Percentiles rank a stretch among this genome's conserved stretches.
Evolutionary conservation across 1,140 invertebrate genomes (phyloP).

Genomic region (Temnothorax longispinosus): DNA sequence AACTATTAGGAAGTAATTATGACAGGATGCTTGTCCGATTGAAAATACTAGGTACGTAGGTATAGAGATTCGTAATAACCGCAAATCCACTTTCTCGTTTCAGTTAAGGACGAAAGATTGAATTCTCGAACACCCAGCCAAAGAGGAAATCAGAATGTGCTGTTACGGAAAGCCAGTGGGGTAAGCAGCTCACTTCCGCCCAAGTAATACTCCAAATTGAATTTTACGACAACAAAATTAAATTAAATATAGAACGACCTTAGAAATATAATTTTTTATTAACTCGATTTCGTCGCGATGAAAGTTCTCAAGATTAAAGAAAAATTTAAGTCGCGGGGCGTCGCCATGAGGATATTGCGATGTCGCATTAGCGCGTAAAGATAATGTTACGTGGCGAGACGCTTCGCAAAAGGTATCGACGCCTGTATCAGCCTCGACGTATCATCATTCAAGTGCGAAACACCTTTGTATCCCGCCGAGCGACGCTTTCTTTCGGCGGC

Average conservation of each 20-base stretch:
- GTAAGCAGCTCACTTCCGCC: conserved; percentile 78
- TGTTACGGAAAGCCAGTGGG: conserved; percentile 84
- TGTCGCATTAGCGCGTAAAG: neutral
- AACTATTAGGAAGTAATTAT: neutral
- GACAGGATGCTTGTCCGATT: neutral
- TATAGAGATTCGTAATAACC: neutral
- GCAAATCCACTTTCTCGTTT: conserved; percentile 56
- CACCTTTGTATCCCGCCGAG: neutral
- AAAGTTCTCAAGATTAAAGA: neutral
- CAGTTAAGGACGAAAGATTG: conserved; percentile 85
- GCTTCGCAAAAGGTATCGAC: conserved; percentile 1
- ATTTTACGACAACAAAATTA: neutral
- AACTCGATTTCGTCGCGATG: neutral
- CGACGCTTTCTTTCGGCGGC: neutral
- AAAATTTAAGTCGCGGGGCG: neutral
- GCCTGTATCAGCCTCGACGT: neutral
- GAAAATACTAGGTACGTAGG: neutral
- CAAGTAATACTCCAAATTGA: conserved; percentile 49
- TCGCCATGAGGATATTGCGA: neutral
- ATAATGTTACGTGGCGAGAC: neutral
- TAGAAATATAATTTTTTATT: neutral
- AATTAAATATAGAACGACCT: neutral
- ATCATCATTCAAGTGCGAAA: conserved; percentile 33
- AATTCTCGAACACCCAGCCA: conserved; percentile 81
- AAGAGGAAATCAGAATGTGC: conserved; percentile 81